Evolutionary conservation across 2,113 vertebrate genomes (phyloP).

Genomic region (Galemys pyrenaicus): DNA sequence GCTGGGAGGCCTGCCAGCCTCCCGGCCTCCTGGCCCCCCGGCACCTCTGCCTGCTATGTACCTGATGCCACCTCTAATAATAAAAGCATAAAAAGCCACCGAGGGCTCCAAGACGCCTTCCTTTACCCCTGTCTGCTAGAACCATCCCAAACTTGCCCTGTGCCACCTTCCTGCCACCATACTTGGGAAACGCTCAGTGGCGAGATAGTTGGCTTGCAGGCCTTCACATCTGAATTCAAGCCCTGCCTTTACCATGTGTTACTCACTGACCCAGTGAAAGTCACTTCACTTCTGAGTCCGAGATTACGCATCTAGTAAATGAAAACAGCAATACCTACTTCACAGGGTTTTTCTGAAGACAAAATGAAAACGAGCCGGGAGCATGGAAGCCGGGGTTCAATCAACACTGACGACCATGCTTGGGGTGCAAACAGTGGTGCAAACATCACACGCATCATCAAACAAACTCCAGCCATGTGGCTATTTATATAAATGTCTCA

Average conservation of each 20-base stretch:
- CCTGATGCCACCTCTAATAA: too few relatives aligned
- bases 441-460: neutral
- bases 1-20: too few relatives aligned
- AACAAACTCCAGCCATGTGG: neutral
- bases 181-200: neutral
- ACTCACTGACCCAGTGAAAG: slow-evolving; percentile 9
- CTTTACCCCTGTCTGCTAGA: too few relatives aligned
- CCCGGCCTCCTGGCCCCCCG: too few relatives aligned
- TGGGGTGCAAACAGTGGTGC: neutral
- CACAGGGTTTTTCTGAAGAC: neutral
- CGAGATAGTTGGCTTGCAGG: neutral
- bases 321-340: slow-evolving; percentile 22
- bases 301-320: slow-evolving; percentile 15
- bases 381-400: neutral
- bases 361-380: neutral
- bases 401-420: neutral
- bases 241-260: neutral
- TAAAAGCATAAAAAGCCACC: too few relatives aligned
- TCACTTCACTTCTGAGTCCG: neutral
- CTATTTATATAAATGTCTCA: neutral
- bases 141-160: too few relatives aligned
- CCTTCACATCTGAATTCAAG: slow-evolving; percentile 3
- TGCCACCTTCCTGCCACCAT: too few relatives aligned
- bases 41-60: too few relatives aligned
- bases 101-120: too few relatives aligned